Percentiles rank a stretch among this genome's conserved stretches.
Conservation (phyloP, 2,113 vertebrate genomes). For the Leptobrachium ailaonicum region DNA sequence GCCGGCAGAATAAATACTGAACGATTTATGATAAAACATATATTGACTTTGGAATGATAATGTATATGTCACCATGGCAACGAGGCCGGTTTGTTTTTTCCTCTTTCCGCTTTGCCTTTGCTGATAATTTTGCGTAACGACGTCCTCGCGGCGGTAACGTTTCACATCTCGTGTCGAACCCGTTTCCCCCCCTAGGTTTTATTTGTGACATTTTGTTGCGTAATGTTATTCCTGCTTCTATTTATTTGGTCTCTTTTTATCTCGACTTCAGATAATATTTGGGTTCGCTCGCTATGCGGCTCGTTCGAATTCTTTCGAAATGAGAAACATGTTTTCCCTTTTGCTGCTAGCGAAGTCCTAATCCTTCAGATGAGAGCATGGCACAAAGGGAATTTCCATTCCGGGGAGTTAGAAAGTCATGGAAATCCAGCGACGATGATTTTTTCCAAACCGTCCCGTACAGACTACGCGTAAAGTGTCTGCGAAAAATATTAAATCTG, state of each 20-base stretch:
- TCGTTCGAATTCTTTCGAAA: conserved; percentile 11
- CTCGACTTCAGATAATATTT: conserved; percentile 5
- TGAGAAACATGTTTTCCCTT: conserved; percentile 3
- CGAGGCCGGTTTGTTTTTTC: no score
- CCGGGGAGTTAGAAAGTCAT: background rate
- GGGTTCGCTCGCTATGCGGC: background rate
- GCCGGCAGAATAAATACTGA: no score
- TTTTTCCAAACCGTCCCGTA: conserved; percentile 10
- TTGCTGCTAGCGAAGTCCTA: background rate
- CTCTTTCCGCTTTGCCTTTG: no score
- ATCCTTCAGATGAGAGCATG: conserved; percentile 1
- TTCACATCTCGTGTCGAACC: background rate
- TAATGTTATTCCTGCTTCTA: background rate
- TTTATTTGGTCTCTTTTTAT: background rate
- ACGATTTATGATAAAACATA: no score
- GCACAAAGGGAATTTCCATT: conserved; percentile 16
- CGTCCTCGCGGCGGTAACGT: background rate
- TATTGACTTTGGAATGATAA: no score
- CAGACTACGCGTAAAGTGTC: background rate
- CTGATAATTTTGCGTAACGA: background rate
- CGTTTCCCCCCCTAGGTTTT: background rate
- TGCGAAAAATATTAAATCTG: conserved; percentile 6
- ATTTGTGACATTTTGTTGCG: background rate
- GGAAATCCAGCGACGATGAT: background rate
- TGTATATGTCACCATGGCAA: no score